Conservation (phyloP, 2,797 vertebrate genomes). For the Microtus obscurus region DNA sequence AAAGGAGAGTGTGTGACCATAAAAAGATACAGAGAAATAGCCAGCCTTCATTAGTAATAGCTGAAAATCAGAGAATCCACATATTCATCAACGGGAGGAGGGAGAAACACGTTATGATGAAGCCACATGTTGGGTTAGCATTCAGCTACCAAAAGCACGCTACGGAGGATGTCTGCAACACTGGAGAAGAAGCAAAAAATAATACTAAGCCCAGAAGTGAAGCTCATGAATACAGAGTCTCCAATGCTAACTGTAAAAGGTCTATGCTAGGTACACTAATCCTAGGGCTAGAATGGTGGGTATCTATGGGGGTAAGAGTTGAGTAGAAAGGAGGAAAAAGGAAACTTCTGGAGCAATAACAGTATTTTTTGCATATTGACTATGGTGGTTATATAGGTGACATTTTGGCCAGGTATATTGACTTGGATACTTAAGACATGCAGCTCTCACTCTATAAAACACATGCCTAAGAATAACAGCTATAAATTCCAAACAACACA, state of each 20-base stretch:
- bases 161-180: not conserved
- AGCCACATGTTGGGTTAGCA: not conserved
- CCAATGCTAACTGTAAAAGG: not conserved
- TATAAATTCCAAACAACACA: not conserved
- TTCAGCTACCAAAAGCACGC: not conserved
- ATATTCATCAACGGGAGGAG: not conserved
- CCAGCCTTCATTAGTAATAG: not conserved
- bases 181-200: not conserved
- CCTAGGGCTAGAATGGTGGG: not conserved
- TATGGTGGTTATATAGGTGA: not conserved
- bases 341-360: not conserved
- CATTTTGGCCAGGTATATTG: constrained; percentile 10
- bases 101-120: not conserved
- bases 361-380: not conserved
- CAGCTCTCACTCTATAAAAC: not conserved
- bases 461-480: not conserved
- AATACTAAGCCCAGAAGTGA: not conserved
- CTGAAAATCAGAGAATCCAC: not conserved
- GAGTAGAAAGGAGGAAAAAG: not conserved
- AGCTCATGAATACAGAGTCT: not conserved
- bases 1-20: not conserved
- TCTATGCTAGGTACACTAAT: not conserved
- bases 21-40: not conserved
- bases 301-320: not conserved
- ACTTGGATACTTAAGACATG: not conserved